Evolutionary conservation across 2,797 vertebrate species (phyloP).

Genomic region (Astyanax mexicanus): DNA sequence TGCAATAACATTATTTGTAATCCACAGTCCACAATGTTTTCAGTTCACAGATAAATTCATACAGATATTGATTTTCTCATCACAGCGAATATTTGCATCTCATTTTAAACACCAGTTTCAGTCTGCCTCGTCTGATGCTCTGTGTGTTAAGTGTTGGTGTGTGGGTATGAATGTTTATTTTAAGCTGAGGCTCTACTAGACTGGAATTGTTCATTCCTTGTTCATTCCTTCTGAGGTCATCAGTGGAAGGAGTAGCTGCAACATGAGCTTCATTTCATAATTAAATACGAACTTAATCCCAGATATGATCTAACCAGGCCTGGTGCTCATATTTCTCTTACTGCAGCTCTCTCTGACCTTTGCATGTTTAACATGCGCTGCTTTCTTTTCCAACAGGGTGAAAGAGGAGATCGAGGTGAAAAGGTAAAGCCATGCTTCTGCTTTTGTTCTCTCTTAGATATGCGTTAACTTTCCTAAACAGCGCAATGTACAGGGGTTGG

Average conservation of each 20-base stretch:
- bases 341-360: constrained; percentile 39
- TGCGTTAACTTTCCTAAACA: too few relatives aligned
- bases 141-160: constrained; percentile 20
- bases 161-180: constrained; percentile 41
- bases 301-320: constrained; percentile 69
- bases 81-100: constrained; percentile 23
- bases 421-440: constrained; percentile 82
- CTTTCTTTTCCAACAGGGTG: constrained; percentile 86
- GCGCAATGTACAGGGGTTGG: too few relatives aligned
- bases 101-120: background rate
- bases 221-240: constrained; percentile 45
- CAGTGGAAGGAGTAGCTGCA: constrained; percentile 59
- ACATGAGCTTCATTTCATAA: constrained; percentile 60
- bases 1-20: constrained; percentile 17
- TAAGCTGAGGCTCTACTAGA: constrained; percentile 24
- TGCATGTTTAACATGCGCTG: constrained; percentile 60
- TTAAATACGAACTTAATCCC: constrained; percentile 68
- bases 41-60: constrained; percentile 20
- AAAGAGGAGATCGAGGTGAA: constrained; percentile 92
- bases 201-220: constrained; percentile 7
- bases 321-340: constrained; percentile 51
- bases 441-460: background rate
- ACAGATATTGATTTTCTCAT: constrained; percentile 18
- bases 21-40: constrained; percentile 15
- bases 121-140: constrained; percentile 11